A percentile compares a stretch with the other conserved stretches of the same genome.
Evolutionary conservation across 1,140 invertebrate genomes (phyloP).

Genomic region (Holcopasites calliopsidis): DNA sequence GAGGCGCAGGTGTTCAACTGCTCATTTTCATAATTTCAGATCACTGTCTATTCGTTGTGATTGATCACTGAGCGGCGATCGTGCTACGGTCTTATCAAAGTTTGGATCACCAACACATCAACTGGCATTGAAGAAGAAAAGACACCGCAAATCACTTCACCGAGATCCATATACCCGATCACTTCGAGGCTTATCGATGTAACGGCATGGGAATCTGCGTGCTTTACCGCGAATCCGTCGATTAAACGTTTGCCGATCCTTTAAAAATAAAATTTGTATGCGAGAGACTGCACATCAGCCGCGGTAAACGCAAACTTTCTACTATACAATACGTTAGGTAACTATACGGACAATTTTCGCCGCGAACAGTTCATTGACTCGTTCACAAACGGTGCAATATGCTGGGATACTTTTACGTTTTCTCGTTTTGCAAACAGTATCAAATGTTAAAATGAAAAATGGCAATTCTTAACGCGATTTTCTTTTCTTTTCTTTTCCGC

Average conservation of each 20-base stretch:
- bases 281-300: not conserved
- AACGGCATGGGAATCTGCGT: no score
- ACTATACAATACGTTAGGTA: constrained; percentile 51
- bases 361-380: constrained; percentile 57
- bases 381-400: constrained; percentile 4
- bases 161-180: constrained; percentile 34
- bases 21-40: constrained; percentile 22
- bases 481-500: not conserved
- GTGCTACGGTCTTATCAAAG: no score
- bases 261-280: not conserved
- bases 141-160: not conserved
- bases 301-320: constrained; percentile 43
- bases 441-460: not conserved
- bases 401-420: not conserved
- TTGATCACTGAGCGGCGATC: not conserved
- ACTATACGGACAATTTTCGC: constrained; percentile 4
- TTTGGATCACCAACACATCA: constrained; percentile 1
- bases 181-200: not conserved
- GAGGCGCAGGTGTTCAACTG: not conserved
- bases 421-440: not conserved
- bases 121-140: not conserved
- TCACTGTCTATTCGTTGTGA: not conserved
- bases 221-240: not conserved
- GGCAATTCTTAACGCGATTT: not conserved
- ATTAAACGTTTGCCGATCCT: constrained; percentile 1